Evolutionary conservation across 2,113 vertebrate species (phyloP).

Genomic region (Stercorarius parasiticus): DNA sequence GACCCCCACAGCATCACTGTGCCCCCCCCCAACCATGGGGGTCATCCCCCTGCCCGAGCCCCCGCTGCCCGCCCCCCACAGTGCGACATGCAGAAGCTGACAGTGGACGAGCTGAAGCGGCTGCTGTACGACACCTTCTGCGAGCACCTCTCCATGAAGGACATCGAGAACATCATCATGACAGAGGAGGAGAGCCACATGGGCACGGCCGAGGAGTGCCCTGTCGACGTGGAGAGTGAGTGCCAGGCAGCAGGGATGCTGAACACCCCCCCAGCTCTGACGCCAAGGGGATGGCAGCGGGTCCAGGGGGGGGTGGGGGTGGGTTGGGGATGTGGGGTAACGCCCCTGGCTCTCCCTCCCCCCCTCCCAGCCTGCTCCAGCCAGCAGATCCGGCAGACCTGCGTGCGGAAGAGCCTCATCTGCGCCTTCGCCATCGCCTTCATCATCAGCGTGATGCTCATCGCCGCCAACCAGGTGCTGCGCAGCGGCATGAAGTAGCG

Average conservation of each 20-base stretch:
- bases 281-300: accelerated
- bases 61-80: constrained; percentile 21
- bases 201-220: constrained; percentile 89
- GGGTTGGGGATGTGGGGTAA: neutral
- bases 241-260: neutral
- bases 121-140: constrained; percentile 97
- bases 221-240: constrained; percentile 98
- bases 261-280: neutral
- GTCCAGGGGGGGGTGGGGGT: accelerated
- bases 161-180: constrained; percentile 99
- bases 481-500: constrained; percentile 94
- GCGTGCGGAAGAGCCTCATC: constrained; percentile 95
- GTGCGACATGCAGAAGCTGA: constrained; percentile 99
- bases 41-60: neutral
- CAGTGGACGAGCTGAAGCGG: constrained; percentile 95
- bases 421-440: constrained; percentile 98
- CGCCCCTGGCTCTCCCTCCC: neutral
- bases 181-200: constrained; percentile 96
- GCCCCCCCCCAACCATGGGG: accelerated
- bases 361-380: constrained; percentile 84
- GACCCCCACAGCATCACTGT: accelerated
- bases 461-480: constrained; percentile 97
- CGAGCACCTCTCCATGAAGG: constrained; percentile 98
- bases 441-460: constrained; percentile 99
- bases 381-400: constrained; percentile 98